phyloP scores from a whole-genome alignment of 2,113 vertebrate species.

The Dicaeum eximium region DNA sequence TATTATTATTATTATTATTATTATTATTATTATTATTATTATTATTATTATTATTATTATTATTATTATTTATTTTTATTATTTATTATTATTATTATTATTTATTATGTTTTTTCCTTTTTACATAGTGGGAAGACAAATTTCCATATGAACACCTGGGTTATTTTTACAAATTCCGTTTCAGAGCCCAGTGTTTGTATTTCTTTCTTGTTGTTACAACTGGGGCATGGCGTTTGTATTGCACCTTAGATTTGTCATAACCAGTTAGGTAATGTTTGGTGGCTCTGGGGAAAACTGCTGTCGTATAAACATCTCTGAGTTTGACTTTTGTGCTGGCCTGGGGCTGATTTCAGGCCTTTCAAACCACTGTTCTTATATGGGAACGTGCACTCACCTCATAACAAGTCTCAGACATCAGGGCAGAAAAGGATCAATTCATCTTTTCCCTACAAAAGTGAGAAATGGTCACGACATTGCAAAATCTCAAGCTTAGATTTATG shows the following conservation, averaged over 20 bases:
- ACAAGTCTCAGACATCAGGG: not conserved
- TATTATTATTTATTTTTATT: too few relatives aligned
- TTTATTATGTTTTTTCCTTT: not conserved
- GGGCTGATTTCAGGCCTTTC: not conserved
- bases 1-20: accelerated
- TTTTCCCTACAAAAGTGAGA: not conserved
- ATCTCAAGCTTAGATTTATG: not conserved
- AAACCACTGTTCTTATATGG: not conserved
- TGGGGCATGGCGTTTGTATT: not conserved
- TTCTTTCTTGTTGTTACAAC: not conserved
- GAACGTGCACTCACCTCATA: not conserved
- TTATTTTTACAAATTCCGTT: not conserved
- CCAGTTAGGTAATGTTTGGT: not conserved
- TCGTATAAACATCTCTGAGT: not conserved
- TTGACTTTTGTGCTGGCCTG: not conserved
- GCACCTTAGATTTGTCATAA: not conserved
- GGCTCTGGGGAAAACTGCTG: not conserved
- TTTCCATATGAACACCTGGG: not conserved
- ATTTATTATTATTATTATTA: too few relatives aligned
- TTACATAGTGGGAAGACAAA: not conserved
- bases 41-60: too few relatives aligned
- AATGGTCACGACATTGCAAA: not conserved
- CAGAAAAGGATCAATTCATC: not conserved
- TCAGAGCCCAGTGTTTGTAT: not conserved
- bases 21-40: too few relatives aligned